Percentiles rank a stretch among this genome's conserved stretches.
Evolutionary conservation across 2,113 vertebrate species (phyloP).

Genomic region (pig (Sus scrofa)): T2T-Sscrofa CM000818.6:52061001-52061500

Average conservation of each 20-base stretch:
- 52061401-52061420: background rate
- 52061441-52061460: background rate
- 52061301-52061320: conserved; percentile 26
- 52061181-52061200: conserved; percentile 78
- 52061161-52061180: conserved; percentile 79
- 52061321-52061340: background rate
- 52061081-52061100: conserved; percentile 87
- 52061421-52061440: background rate
- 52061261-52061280: background rate
- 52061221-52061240: conserved; percentile 44
- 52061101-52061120: conserved; percentile 83
- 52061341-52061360: background rate
- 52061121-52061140: conserved; percentile 86
- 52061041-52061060: conserved; percentile 82
- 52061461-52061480: background rate
- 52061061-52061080: conserved; percentile 87
- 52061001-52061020: conserved; percentile 81
- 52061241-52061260: background rate
- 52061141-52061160: conserved; percentile 81
- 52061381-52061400: background rate
- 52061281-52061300: background rate
- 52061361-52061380: background rate
- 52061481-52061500: background rate
- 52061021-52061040: conserved; percentile 82
- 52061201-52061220: conserved; percentile 72